phyloP scores from a whole-genome alignment of 2,888 invertebrate species.

The Rhorus exstirpatorius region DNA sequence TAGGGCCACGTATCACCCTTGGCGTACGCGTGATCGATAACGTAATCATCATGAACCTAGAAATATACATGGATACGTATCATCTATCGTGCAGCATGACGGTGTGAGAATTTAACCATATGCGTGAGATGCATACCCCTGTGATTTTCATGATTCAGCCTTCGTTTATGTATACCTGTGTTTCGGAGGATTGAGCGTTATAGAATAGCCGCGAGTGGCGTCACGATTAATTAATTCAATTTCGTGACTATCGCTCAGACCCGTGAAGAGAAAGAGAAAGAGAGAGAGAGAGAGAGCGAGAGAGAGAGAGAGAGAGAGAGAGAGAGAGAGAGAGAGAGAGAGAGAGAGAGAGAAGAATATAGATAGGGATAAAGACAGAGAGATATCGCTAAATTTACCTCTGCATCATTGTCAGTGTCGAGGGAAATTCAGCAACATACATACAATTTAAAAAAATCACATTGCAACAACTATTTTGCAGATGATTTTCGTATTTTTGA shows the following conservation, averaged over 20 bases:
- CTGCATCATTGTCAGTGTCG: neutral
- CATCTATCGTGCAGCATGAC: neutral
- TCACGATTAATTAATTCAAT: constrained; percentile 66
- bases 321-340: no score
- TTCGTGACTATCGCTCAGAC: constrained; percentile 57
- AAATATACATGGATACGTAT: neutral
- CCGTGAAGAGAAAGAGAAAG: neutral
- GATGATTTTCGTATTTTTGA: no score
- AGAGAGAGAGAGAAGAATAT: no score
- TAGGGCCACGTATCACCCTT: constrained; percentile 59
- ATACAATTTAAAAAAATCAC: no score
- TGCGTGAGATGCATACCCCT: constrained; percentile 22
- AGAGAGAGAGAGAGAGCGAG: no score
- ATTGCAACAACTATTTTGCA: no score
- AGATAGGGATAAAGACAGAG: no score
- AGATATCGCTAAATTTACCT: constrained; percentile 15
- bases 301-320: no score
- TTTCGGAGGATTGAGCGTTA: neutral
- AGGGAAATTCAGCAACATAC: no score
- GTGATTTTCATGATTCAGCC: constrained; percentile 2
- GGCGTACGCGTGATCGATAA: constrained; percentile 79
- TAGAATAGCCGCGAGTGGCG: constrained; percentile 41
- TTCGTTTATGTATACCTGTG: neutral
- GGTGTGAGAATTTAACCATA: neutral
- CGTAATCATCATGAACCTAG: constrained; percentile 60